A percentile compares a stretch with the other conserved stretches of the same genome.
Evolutionary conservation across 2,797 vertebrate genomes (phyloP).

Genomic region (Podarcis siculus): DNA sequence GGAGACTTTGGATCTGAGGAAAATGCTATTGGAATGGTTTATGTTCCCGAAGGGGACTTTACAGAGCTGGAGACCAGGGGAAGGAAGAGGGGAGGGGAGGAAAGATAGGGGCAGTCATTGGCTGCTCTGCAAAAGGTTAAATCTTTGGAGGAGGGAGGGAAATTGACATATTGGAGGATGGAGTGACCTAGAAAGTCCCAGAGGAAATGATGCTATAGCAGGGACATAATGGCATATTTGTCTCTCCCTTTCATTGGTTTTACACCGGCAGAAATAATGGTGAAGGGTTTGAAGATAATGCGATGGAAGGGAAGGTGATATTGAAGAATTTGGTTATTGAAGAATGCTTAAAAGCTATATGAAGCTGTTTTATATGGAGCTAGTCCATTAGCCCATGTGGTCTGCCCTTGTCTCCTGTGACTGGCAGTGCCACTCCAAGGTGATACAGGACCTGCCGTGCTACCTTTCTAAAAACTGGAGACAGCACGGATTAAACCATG

Average conservation of each 20-base stretch:
- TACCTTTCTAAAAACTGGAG: not conserved
- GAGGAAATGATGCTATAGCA: not conserved
- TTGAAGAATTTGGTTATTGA: not conserved
- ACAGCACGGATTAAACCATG: not conserved
- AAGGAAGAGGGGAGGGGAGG: slow-evolving; percentile 16
- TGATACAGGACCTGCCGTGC: not conserved
- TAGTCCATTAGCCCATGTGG: not conserved
- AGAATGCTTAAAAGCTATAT: not conserved
- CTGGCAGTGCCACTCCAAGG: not conserved
- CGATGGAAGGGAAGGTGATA: not conserved
- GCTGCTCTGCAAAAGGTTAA: slow-evolving; percentile 5
- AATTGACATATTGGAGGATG: slow-evolving; percentile 11
- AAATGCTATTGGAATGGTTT: slow-evolving; percentile 9
- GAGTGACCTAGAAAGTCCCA: slow-evolving; percentile 15
- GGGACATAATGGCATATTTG: not conserved
- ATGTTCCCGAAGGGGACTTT: slow-evolving; percentile 36
- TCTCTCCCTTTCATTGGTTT: not conserved
- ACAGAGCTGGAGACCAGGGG: slow-evolving; percentile 30
- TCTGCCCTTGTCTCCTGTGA: not conserved
- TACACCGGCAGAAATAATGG: not conserved
- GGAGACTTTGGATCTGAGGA: not conserved
- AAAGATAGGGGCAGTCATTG: not conserved
- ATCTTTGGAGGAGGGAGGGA: not conserved
- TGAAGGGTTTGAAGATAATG: not conserved
- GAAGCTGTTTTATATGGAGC: not conserved